Base-by-base conservation (phyloP, 2,797 vertebrate species). In the Sebastolobus altivelis region DNA sequence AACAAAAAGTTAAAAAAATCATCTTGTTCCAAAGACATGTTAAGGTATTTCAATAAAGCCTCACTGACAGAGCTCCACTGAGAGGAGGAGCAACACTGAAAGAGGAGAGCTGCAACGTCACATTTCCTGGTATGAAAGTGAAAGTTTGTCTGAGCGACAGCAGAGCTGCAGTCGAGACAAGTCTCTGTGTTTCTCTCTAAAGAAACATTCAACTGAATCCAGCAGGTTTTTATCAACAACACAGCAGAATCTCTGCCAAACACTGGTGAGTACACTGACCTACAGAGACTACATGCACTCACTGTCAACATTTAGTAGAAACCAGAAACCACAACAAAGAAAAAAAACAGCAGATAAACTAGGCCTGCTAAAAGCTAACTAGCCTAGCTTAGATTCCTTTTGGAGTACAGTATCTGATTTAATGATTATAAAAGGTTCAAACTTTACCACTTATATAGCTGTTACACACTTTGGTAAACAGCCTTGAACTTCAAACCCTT, bases 251-350 rank as follows among this genome's bases (percentile, higher is more conserved):
- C 22, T 38, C 18, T 60, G 37, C 7, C 14, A 52, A 59, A 35
- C 52, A 18, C 82, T 52, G 73, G 78, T 77, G 78, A 84, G 82
- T 80, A 13, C 46, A 46, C 13, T 16, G 46, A 5, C 25, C 12
- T 40, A 25, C 37, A 16, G 6, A 40, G 12, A 56, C 18, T 5
- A 11, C 31, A 46, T n/a, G 0, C 8, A 31, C 37, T 25, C 13
- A 16, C 14, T 16, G 9, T 63, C 29, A 12, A n/a, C 3, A 1
- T 46, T 61, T 1, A 7, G 27, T 4, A 2, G 0, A 31, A 18
- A 10, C 14, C 27, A 25, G 6, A 25, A 25, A 10, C 9, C 35
- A 38, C 1, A 25, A 25, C 4, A 4, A 27, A 56, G 3, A 14
- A 4, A n/a, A 11, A 61, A 6, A 25, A 25, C 31, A 59, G 7